A percentile compares a stretch with the other conserved stretches of the same genome.
These are phyloP conservation scores for Morelia viridis DNA, from an alignment of 2,797 vertebrate genomes.

Conservation along the genomic window DNA sequence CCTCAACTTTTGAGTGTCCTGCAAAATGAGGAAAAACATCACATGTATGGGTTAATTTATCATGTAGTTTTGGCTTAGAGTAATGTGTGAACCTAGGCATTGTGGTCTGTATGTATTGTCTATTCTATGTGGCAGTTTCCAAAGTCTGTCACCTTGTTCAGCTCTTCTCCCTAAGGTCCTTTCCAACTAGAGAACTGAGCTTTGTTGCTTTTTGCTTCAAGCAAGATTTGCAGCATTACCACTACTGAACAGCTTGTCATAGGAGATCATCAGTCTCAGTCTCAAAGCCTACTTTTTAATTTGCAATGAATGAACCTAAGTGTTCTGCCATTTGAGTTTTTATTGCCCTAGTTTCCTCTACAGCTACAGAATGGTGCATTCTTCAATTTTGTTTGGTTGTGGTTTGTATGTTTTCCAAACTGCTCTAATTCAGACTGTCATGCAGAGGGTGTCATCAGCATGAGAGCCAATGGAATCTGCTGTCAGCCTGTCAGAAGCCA, in stretches of 20 bases:
- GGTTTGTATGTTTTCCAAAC: conserved; percentile 23
- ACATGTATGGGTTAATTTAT: background rate
- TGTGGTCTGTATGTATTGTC: background rate
- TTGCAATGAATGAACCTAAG: background rate
- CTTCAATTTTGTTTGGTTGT: background rate
- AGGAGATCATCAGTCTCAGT: background rate
- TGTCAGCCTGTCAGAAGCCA: conserved; percentile 23
- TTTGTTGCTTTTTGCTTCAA: background rate
- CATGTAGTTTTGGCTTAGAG: background rate
- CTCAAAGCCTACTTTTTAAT: background rate
- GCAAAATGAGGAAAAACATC: background rate
- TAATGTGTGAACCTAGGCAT: background rate
- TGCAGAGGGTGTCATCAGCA: conserved; percentile 16
- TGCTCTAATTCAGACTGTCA: conserved; percentile 27
- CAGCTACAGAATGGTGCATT: background rate
- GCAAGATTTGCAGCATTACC: background rate
- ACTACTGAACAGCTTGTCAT: background rate
- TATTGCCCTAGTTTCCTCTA: background rate
- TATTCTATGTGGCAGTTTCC: background rate
- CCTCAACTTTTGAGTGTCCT: background rate
- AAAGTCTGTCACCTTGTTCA: background rate
- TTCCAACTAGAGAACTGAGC: background rate
- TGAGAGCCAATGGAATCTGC: conserved; percentile 7
- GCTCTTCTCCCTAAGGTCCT: background rate
- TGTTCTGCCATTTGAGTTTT: background rate